Base-by-base conservation (phyloP, 2,888 invertebrate genomes). In the Andrena bicolor region DNA sequence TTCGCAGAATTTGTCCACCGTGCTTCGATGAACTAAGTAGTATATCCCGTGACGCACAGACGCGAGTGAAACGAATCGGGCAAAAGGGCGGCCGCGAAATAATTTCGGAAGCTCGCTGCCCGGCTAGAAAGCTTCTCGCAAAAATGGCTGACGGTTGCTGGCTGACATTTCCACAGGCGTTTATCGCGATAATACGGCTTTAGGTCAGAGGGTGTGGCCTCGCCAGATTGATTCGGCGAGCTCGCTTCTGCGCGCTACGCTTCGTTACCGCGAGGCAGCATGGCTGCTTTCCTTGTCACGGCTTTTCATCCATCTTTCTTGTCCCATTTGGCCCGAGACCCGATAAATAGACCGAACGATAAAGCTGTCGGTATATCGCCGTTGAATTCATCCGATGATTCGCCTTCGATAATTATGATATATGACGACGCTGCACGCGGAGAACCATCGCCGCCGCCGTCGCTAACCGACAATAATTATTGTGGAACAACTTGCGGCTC, bases 191-290 rank as follows among this genome's bases (percentile, higher is more conserved):
- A 90, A 91, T 86, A 81, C 86, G 89, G 91, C 90, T 91, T 92
- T 90, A 90, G 92, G 92, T 92, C 92, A 92, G 92, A 93, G 93
- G 94, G 94, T 93, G 94, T 93, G 94, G 94, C 90, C 86, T 90
- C 86, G 84, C 86, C 91, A 92, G 93, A 93, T 94, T 93, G 93
- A 93, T 94, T 93, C 92, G 92, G 89, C 80, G 88, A 86, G 90
- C 87, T 87, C 80, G 92, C 92, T 92, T 90, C 92, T 93, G 93
- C 93, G 93, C 92, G 89, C 80, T 86, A 90, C 88, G 90, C 89
- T 89, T 90, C 87, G 88, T 88, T 88, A 86, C 82, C 82, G 79
- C 86, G 79, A 77, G 81, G 81, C 89, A 87, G 87, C 75, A 91
- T 91, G 91, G 91, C 91, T 78, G 89, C 88, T 86, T 88, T 73